These are phyloP conservation scores for Myotis pilosus DNA, from an alignment of 2,797 vertebrate genomes.

Conservation along the genomic window DNA sequence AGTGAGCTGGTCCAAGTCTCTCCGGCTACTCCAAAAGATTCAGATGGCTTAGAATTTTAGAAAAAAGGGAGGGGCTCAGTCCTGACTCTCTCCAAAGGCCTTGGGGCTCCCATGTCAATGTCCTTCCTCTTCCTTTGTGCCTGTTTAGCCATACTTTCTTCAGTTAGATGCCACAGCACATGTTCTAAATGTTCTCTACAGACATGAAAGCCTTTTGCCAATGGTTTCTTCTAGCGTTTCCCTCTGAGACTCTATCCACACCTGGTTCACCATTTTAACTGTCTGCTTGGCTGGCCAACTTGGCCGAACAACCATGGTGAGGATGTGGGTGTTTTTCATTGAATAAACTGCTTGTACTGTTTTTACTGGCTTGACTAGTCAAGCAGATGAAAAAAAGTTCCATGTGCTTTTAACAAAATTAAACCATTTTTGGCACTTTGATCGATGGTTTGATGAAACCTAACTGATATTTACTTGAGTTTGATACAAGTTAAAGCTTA, in stretches of 20 bases:
- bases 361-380: conserved; percentile 71
- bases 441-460: conserved; percentile 53
- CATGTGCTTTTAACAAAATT: conserved; percentile 55
- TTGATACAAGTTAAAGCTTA: conserved; percentile 1
- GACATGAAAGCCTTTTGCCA: conserved; percentile 19
- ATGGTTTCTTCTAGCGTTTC: neutral
- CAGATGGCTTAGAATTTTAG: neutral
- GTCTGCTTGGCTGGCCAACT: conserved; percentile 17
- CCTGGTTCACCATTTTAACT: conserved; percentile 62
- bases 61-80: neutral
- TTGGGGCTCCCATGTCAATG: neutral
- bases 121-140: neutral
- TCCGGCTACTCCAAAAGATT: neutral
- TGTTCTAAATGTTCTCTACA: neutral
- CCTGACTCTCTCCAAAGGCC: neutral
- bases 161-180: neutral
- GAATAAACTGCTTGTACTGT: conserved; percentile 63
- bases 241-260: conserved; percentile 38
- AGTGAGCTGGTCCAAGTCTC: neutral
- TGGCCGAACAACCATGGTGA: conserved; percentile 14
- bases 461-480: conserved; percentile 53
- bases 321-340: conserved; percentile 42
- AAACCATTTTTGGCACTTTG: conserved; percentile 56
- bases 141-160: neutral
- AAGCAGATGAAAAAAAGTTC: conserved; percentile 68